Percentiles rank a stretch among this genome's conserved stretches.
These are phyloP conservation scores for Smutsia gigantea DNA, from an alignment of 2,797 vertebrate genomes.

Conservation along the genomic window DNA sequence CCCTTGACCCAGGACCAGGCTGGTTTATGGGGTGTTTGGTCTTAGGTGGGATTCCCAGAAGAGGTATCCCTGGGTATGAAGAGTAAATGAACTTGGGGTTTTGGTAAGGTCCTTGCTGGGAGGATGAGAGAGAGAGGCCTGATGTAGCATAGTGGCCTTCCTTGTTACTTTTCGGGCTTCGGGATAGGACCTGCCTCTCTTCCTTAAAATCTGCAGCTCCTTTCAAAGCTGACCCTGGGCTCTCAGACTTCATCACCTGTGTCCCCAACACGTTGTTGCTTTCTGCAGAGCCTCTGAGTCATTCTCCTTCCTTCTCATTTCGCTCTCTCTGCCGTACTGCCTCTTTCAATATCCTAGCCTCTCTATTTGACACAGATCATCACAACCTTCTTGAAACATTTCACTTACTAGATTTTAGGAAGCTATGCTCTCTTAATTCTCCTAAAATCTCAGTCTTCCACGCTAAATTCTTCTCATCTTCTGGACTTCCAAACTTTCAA, in stretches of 20 bases:
- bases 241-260: neutral
- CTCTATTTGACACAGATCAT: neutral
- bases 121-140: neutral
- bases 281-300: neutral
- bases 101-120: neutral
- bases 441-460: neutral
- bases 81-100: neutral
- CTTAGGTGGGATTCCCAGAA: neutral
- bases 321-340: neutral
- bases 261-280: neutral
- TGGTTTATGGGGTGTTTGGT: neutral
- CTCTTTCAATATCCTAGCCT: neutral
- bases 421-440: neutral
- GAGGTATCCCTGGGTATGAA: neutral
- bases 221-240: neutral
- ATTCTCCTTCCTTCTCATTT: neutral
- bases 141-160: neutral
- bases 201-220: neutral
- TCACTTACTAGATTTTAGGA: constrained; percentile 23
- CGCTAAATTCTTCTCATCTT: neutral
- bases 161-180: neutral
- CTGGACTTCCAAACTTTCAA: neutral
- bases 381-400: neutral
- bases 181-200: neutral
- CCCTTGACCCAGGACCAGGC: neutral